These are phyloP conservation scores for Drosophila nikananu DNA, from an alignment of 1,140 invertebrate genomes.

Conservation along the genomic window DNA sequence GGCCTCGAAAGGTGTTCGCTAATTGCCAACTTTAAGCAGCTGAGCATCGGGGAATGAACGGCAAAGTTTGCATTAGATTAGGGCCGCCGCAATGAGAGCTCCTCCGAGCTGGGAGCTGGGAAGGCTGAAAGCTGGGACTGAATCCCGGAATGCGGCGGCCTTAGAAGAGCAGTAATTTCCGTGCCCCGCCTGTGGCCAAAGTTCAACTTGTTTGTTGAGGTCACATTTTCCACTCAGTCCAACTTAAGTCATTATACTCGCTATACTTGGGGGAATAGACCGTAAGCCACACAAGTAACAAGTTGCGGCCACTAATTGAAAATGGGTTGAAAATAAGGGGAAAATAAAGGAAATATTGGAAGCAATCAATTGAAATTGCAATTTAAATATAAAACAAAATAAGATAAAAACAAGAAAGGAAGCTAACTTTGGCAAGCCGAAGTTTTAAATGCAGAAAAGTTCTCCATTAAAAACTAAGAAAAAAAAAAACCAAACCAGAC, in stretches of 20 bases:
- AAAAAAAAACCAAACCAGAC: too few relatives aligned
- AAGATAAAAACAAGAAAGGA: too few relatives aligned
- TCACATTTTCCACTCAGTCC: conserved; percentile 5
- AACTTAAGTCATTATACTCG: conserved; percentile 12
- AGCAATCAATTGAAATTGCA: neutral
- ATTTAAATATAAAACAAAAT: neutral
- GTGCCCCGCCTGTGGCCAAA: conserved; percentile 11
- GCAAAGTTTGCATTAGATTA: conserved; percentile 70
- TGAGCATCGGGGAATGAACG: conserved; percentile 31
- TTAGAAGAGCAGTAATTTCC: conserved; percentile 9
- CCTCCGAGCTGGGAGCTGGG: neutral
- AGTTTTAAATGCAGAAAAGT: too few relatives aligned
- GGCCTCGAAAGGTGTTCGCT: conserved; percentile 69
- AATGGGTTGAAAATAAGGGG: neutral
- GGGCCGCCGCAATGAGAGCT: conserved; percentile 30
- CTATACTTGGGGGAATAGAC: conserved; percentile 9
- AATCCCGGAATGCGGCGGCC: conserved; percentile 7
- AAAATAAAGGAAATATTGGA: neutral
- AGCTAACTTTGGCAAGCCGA: too few relatives aligned
- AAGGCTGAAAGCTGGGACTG: neutral
- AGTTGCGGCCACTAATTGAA: conserved; percentile 11
- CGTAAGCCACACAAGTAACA: conserved; percentile 9
- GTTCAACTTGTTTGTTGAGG: conserved; percentile 34
- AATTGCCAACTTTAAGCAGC: conserved; percentile 78
- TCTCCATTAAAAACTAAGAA: too few relatives aligned